A percentile compares a stretch with the other conserved stretches of the same genome.
Evolutionary conservation across 2,113 vertebrate species (phyloP).

Genomic region (Potamarius usumacintae): DNA sequence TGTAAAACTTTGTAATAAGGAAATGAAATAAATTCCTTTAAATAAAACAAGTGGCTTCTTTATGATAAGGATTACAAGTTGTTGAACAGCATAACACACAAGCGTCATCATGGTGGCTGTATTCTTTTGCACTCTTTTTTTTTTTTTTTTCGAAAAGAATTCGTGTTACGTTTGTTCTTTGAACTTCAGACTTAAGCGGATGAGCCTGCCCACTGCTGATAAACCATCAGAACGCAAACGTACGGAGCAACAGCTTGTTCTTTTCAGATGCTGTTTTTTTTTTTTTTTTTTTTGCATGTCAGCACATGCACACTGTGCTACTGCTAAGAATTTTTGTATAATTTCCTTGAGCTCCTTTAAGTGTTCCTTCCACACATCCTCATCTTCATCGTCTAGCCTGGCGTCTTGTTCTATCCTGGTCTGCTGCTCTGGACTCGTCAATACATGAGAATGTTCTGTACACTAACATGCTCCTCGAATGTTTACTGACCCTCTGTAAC

Average conservation of each 20-base stretch:
- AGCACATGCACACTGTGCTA: neutral
- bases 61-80: slow-evolving; percentile 10
- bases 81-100: neutral
- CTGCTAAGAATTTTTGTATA: too few relatives aligned
- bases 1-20: slow-evolving; percentile 46
- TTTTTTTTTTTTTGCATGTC: neutral
- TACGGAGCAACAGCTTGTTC: neutral
- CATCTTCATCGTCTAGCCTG: neutral
- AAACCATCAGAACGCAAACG: neutral
- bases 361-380: neutral
- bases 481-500: slow-evolving; percentile 14
- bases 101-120: neutral
- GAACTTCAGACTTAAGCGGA: neutral
- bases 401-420: neutral
- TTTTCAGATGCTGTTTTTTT: neutral
- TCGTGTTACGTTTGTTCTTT: neutral
- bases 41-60: slow-evolving; percentile 2
- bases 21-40: slow-evolving; percentile 38
- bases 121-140: too few relatives aligned
- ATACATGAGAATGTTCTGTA: slow-evolving; percentile 2
- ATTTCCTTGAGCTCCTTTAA: neutral
- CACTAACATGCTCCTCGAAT: neutral
- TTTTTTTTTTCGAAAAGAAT: neutral
- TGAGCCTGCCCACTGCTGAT: neutral
- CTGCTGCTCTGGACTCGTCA: neutral